phyloP scores from a whole-genome alignment of 2,797 vertebrate species.

The Neoniphon sammara region DNA sequence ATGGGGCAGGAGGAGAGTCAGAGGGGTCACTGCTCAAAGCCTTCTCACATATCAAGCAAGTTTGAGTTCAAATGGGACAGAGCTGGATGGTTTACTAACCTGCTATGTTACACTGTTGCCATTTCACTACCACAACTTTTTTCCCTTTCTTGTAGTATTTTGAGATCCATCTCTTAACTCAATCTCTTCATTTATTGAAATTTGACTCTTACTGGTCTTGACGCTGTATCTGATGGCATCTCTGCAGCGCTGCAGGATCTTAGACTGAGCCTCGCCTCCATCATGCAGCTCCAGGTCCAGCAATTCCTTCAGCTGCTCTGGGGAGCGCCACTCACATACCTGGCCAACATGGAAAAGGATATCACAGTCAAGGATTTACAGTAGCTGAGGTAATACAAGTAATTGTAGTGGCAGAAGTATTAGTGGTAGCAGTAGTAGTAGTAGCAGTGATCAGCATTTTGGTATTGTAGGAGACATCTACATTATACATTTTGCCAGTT shows the following conservation, averaged over 20 bases:
- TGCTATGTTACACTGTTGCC: background rate
- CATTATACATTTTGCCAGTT: too few relatives aligned
- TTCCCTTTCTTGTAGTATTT: too few relatives aligned
- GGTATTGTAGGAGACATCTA: too few relatives aligned
- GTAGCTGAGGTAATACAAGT: too few relatives aligned
- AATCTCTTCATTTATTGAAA: background rate
- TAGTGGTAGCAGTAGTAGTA: too few relatives aligned
- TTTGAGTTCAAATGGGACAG: background rate
- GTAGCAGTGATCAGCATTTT: too few relatives aligned
- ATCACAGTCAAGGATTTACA: too few relatives aligned
- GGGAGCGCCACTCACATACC: constrained; percentile 89
- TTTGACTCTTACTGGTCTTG: constrained; percentile 84
- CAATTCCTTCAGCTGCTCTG: constrained; percentile 82
- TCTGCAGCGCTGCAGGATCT: constrained; percentile 83
- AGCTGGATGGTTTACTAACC: background rate
- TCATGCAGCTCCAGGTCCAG: constrained; percentile 88
- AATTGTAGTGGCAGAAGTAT: too few relatives aligned
- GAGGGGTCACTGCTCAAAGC: background rate
- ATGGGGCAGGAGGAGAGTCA: background rate
- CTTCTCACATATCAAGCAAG: background rate
- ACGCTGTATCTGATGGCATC: constrained; percentile 89
- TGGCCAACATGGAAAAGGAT: constrained; percentile 54
- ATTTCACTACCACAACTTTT: background rate
- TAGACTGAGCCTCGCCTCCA: constrained; percentile 80
- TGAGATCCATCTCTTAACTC: too few relatives aligned